Conservation (phyloP, 2,113 vertebrate species). For the Ailuropoda melanoleuca region DNA sequence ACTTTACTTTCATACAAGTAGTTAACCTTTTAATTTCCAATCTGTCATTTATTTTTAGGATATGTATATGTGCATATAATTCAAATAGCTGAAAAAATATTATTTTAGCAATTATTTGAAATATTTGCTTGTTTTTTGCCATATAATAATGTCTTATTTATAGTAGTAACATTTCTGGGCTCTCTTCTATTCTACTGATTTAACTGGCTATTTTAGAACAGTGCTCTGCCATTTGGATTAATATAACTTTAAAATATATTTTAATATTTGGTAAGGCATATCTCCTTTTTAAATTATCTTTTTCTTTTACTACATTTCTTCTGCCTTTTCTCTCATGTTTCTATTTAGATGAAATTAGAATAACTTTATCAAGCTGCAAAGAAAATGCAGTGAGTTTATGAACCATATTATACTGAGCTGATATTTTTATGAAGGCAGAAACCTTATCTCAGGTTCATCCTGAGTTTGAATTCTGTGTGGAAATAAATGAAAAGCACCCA, state of each 20-base stretch:
- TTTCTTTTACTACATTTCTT: neutral
- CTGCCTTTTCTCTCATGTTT: neutral
- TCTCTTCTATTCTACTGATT: neutral
- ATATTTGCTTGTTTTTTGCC: neutral
- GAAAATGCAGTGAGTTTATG: neutral
- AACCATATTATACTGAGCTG: neutral
- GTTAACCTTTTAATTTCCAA: neutral
- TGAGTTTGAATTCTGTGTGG: neutral
- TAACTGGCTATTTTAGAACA: neutral
- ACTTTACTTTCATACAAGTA: neutral
- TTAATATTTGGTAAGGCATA: neutral
- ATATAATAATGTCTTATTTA: neutral
- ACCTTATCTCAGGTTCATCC: neutral
- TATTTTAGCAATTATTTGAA: neutral
- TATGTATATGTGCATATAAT: neutral
- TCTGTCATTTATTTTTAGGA: neutral
- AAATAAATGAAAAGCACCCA: neutral
- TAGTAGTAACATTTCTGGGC: neutral
- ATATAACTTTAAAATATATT: neutral
- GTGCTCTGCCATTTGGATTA: neutral
- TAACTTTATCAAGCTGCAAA: neutral
- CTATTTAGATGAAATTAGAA: neutral
- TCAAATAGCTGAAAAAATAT: neutral
- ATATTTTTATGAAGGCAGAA: neutral
- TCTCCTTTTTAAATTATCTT: neutral